Base-by-base conservation (phyloP, 2,888 invertebrate genomes). In the Aporophyla lueneburgensis region DNA sequence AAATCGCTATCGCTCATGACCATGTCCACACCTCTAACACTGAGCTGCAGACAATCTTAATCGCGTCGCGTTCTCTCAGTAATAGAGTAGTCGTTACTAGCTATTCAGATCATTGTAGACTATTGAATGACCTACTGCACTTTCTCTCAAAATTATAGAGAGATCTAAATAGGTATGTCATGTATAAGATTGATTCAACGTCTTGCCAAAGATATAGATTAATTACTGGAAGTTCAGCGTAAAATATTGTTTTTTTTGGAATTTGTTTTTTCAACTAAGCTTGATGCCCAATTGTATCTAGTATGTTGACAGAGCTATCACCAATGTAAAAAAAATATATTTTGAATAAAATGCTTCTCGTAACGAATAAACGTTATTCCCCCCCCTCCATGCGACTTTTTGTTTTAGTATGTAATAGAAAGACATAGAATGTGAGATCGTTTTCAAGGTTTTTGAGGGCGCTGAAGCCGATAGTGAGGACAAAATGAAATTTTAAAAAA, bases 11-110 rank as follows among this genome's bases (percentile, higher is more conserved):
- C 33, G 10, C 71, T 46, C 5, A 53, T 59, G 24, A 40, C 5
- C 14, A 24, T 58, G 16, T 58, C 61, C 51, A 4, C 49, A 27
- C 58, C 63, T 33, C 53, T 59, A 77, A 2, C 21, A 49, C 43
- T 51, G 43, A 63, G 63, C 51, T 78, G 62, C 78, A 78, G 79
- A 71, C 63, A 54, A 59, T 65, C 80, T n/a, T 65, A 79, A 79
- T 77, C 53, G 56, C 56, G 46, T 71, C 63, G 33, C 49, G 6
- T 71, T 68, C 62, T 73, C 67, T 33, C 51, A 12, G 40, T 69
- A 51, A 74, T 69, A 51, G 53, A 68, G 49, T n/a, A 68, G 53
- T 74, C 27, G 53, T 54, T 19, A 63, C 61, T 68, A 73, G 24
- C 40, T 51, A 21, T 69, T 65, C 53, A 59, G 33, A 59, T 65